Evolutionary conservation across 2,888 invertebrate species (phyloP).

Genomic region (Pecten maximus): DNA sequence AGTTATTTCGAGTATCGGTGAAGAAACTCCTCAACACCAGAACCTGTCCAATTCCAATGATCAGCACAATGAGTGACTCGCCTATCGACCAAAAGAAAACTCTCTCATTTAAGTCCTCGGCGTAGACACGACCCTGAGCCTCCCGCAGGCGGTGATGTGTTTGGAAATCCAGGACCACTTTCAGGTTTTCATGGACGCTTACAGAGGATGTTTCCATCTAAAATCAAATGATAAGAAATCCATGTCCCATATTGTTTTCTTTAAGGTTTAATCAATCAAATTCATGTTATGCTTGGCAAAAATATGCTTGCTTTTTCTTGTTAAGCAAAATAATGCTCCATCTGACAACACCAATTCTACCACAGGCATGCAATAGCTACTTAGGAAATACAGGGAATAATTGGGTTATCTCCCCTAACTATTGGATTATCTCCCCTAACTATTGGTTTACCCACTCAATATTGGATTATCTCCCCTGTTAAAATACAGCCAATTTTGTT

Average conservation of each 20-base stretch:
- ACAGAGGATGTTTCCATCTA: conserved; percentile 96
- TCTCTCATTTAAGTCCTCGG: conserved; percentile 97
- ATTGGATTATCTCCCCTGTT: neutral
- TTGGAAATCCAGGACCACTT: conserved; percentile 95
- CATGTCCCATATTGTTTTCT: conserved; percentile 25
- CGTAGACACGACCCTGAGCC: conserved; percentile 96
- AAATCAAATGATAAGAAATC: conserved; percentile 67
- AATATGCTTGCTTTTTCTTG: neutral
- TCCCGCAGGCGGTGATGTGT: conserved; percentile 98
- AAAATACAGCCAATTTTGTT: too few species aligned
- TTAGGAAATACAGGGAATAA: neutral
- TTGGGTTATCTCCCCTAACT: neutral
- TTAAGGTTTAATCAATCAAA: neutral
- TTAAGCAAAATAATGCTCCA: neutral
- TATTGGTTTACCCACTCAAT: too few species aligned
- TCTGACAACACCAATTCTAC: neutral
- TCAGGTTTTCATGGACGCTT: conserved; percentile 94
- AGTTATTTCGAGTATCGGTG: conserved; percentile 85
- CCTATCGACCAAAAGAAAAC: conserved; percentile 93
- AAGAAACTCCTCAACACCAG: conserved; percentile 96
- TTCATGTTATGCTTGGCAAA: conserved; percentile 7
- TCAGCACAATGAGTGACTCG: conserved; percentile 92
- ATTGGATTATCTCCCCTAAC: neutral
- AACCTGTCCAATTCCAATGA: conserved; percentile 95
- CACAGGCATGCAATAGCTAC: neutral